Conservation (phyloP, 2,888 invertebrate genomes). For the Ypsolopha scabrella region DNA sequence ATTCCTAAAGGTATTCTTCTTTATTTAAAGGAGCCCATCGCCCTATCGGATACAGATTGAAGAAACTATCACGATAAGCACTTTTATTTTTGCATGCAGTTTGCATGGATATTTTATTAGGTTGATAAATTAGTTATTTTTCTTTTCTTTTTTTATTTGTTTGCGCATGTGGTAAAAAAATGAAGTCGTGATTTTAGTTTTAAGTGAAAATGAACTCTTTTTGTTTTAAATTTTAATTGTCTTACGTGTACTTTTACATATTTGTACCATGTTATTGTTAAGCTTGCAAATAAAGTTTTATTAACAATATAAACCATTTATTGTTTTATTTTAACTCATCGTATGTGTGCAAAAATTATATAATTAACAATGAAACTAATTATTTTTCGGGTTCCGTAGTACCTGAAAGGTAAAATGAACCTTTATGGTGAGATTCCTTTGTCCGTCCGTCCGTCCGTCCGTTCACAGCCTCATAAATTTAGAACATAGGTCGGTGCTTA, state of each 20-base stretch:
- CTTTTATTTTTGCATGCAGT: conserved; percentile 1
- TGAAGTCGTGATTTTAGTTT: conserved; percentile 37
- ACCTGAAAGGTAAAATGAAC: too few species aligned
- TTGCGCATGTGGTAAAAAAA: conserved; percentile 19
- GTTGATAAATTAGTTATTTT: neutral
- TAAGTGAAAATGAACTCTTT: conserved; percentile 32
- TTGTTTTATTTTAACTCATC: neutral
- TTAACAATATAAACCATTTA: neutral
- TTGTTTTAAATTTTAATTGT: neutral
- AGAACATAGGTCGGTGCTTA: too few species aligned
- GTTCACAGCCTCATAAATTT: too few species aligned
- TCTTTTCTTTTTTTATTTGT: conserved; percentile 23
- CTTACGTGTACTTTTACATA: neutral
- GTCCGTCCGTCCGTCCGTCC: too few species aligned
- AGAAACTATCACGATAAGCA: neutral
- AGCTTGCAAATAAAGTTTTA: conserved; percentile 2
- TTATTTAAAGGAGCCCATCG: conserved; percentile 44
- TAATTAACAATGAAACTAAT: too few species aligned
- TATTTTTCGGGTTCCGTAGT: too few species aligned
- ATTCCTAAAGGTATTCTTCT: neutral
- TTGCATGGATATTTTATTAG: conserved; percentile 10
- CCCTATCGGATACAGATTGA: conserved; percentile 47
- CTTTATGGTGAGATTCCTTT: too few species aligned
- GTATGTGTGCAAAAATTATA: too few species aligned
- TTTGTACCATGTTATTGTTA: neutral